These are phyloP conservation scores for Chunga burmeisteri DNA, from an alignment of 2,113 vertebrate genomes.

Conservation along the genomic window DNA sequence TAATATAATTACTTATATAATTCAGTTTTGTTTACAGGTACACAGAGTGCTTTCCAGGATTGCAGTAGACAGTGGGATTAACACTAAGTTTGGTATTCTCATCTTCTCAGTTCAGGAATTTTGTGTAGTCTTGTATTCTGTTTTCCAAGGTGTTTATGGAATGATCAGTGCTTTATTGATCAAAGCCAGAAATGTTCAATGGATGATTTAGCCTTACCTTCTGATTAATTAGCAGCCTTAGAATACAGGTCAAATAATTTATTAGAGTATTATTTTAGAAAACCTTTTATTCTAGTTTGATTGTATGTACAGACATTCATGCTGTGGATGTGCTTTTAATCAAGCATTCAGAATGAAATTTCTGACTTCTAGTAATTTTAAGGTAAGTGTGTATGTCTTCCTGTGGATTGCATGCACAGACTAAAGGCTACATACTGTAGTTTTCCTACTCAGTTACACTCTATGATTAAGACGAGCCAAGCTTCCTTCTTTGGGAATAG, in stretches of 20 bases:
- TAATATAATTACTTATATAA: background rate
- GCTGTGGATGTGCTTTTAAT: background rate
- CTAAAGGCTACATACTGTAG: background rate
- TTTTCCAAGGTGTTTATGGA: background rate
- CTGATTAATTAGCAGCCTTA: background rate
- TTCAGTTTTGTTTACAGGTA: background rate
- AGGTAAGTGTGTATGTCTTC: background rate
- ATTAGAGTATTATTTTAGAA: background rate
- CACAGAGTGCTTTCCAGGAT: background rate
- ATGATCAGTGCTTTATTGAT: background rate
- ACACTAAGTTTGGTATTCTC: background rate
- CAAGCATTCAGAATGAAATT: background rate
- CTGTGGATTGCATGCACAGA: background rate
- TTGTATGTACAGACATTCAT: background rate
- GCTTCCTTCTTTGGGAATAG: background rate
- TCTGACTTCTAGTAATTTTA: background rate
- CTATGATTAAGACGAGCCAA: background rate
- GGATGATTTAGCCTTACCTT: background rate
- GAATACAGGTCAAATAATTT: background rate
- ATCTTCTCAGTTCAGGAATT: background rate
- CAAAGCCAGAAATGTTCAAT: background rate
- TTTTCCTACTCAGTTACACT: background rate
- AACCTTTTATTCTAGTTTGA: background rate
- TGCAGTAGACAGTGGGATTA: background rate
- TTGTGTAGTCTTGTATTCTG: background rate